Conservation (phyloP, 2,888 invertebrate genomes). For the Zonitis immaculata region DNA sequence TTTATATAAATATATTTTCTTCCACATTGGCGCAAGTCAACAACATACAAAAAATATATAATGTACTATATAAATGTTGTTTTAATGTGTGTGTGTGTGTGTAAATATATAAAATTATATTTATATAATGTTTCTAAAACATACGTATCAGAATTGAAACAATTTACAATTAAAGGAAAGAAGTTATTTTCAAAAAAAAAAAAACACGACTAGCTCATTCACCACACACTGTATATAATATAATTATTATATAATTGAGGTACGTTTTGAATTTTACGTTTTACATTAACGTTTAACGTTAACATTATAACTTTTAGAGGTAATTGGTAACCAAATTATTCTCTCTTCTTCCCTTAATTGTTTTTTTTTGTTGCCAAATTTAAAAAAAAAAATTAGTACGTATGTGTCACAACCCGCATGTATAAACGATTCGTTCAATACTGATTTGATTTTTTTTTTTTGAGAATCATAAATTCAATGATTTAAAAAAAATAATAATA, state of each 20-base stretch:
- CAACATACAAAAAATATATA: constrained; percentile 50
- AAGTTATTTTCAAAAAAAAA: constrained; percentile 10
- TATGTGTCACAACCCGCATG: constrained; percentile 44
- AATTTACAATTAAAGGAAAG: not conserved
- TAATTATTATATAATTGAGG: no score
- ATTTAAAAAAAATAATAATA: no score
- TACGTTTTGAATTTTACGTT: constrained; percentile 15
- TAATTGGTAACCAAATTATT: constrained; percentile 34
- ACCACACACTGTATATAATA: constrained; percentile 22
- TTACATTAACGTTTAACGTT: no score
- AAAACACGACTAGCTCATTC: constrained; percentile 38
- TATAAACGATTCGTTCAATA: constrained; percentile 39
- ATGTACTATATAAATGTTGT: constrained; percentile 41
- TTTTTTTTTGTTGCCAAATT: no score
- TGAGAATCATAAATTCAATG: no score
- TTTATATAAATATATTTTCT: constrained; percentile 51
- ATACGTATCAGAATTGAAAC: constrained; percentile 8
- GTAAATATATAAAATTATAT: constrained; percentile 43
- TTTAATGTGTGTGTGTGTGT: not conserved
- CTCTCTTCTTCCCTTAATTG: constrained; percentile 31
- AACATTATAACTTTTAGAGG: no score
- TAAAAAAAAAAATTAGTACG: no score
- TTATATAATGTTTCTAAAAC: no score
- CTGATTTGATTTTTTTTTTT: no score
- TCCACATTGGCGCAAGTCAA: constrained; percentile 52